These are phyloP conservation scores for Rhabdophis nuchalis DNA, from an alignment of 2,797 vertebrate genomes.

Conservation along the genomic window DNA sequence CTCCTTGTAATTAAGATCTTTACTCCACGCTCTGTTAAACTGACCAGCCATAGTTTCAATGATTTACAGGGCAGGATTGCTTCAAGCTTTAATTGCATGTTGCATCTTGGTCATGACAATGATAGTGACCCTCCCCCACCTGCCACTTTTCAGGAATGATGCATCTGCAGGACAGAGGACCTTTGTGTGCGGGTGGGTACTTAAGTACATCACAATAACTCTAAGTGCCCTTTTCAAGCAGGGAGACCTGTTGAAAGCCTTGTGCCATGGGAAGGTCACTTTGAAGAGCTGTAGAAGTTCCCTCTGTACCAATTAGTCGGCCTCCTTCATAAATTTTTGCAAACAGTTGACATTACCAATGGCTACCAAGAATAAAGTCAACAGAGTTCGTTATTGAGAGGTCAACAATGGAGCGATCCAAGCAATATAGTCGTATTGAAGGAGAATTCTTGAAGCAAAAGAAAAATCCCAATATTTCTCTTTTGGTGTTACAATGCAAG, in stretches of 20 bases:
- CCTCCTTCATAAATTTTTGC: neutral
- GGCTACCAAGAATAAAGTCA: neutral
- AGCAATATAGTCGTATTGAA: neutral
- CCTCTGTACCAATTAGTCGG: conserved; percentile 17
- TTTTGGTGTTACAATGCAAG: neutral
- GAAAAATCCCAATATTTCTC: neutral
- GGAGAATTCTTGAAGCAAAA: neutral
- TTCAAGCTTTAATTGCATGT: conserved; percentile 65
- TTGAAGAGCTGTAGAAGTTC: conserved; percentile 30
- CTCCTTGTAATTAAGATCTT: conserved; percentile 70
- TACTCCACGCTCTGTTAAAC: conserved; percentile 63
- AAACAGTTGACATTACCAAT: neutral
- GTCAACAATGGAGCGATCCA: neutral
- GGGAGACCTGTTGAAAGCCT: conserved; percentile 45
- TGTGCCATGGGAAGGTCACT: neutral
- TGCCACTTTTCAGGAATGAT: conserved; percentile 53
- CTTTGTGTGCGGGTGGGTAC: conserved; percentile 37
- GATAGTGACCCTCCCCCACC: conserved; percentile 47
- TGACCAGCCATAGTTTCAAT: conserved; percentile 54
- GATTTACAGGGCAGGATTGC: conserved; percentile 65
- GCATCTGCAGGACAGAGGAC: conserved; percentile 54
- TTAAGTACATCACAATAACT: conserved; percentile 53
- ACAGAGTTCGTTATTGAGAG: neutral
- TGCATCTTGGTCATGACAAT: conserved; percentile 53
- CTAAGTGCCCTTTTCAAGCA: conserved; percentile 31